Percentiles rank a stretch among this genome's conserved stretches.
These are phyloP conservation scores for Drosophila monieri DNA, from an alignment of 2,888 invertebrate species.

Conservation along the genomic window DNA sequence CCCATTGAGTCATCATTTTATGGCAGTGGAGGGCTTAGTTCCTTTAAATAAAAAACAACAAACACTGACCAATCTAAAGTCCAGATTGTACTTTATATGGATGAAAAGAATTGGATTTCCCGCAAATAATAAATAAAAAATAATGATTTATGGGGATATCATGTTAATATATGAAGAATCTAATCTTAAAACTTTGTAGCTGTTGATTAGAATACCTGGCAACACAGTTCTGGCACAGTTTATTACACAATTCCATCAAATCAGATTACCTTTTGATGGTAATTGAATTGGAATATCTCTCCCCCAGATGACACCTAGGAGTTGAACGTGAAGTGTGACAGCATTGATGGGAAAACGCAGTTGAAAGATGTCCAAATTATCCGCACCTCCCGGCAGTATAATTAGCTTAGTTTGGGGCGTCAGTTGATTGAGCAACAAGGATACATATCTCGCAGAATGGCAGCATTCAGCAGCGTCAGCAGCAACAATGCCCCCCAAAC, in stretches of 20 bases:
- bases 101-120: conserved; percentile 2
- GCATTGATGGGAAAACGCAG: neutral
- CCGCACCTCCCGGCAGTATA: conserved; percentile 5
- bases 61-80: neutral
- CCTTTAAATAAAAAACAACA: conserved; percentile 1
- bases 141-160: conserved; percentile 1
- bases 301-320: neutral
- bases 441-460: conserved; percentile 14
- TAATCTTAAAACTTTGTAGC: conserved; percentile 27
- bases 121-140: neutral
- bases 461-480: conserved; percentile 39
- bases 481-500: conserved; percentile 1
- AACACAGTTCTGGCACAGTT: neutral
- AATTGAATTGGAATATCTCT: neutral
- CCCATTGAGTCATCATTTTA: neutral
- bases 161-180: conserved; percentile 26
- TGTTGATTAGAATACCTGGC: conserved; percentile 17
- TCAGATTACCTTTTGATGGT: too few species aligned
- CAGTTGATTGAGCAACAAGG: conserved; percentile 47
- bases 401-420: conserved; percentile 43
- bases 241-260: too few species aligned
- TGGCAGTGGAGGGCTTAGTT: neutral
- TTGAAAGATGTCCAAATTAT: neutral
- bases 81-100: neutral
- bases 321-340: conserved; percentile 32